Conservation (phyloP, 2,113 vertebrate species). For the Ptyas mucosa region DNA sequence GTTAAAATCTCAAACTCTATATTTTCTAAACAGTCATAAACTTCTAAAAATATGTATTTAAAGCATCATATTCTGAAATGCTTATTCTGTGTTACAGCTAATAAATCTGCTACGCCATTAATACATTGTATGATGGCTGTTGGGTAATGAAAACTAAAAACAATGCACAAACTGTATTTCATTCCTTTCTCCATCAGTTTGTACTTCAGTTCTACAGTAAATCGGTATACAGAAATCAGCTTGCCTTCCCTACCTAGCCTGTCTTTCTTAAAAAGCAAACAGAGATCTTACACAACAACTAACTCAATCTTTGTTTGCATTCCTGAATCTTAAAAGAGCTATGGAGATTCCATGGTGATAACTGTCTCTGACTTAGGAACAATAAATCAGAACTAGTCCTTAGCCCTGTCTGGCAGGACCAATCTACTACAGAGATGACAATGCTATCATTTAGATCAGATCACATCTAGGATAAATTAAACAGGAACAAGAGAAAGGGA, state of each 20-base stretch:
- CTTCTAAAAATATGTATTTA: background rate
- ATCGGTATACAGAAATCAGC: constrained; percentile 14
- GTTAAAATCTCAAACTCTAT: background rate
- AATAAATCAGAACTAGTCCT: background rate
- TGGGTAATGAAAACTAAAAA: background rate
- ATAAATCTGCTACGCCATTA: background rate
- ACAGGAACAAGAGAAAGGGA: background rate
- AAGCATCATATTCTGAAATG: background rate
- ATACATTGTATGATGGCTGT: background rate
- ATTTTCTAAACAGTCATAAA: background rate
- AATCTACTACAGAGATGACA: background rate
- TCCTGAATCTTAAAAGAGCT: background rate
- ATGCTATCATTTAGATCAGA: background rate
- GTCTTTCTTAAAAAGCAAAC: constrained; percentile 24
- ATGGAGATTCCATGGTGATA: rapidly evolving
- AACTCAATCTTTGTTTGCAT: constrained; percentile 22
- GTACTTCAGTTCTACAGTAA: background rate
- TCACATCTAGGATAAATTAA: background rate
- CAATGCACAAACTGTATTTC: constrained; percentile 23
- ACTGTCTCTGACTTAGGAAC: constrained; percentile 10
- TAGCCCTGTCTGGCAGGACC: background rate
- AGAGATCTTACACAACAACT: background rate
- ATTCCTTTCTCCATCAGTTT: constrained; percentile 7
- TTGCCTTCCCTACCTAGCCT: background rate
- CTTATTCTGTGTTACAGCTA: background rate